Conservation (phyloP, 2,888 invertebrate species). For the Eupithecia abbreviata region DNA sequence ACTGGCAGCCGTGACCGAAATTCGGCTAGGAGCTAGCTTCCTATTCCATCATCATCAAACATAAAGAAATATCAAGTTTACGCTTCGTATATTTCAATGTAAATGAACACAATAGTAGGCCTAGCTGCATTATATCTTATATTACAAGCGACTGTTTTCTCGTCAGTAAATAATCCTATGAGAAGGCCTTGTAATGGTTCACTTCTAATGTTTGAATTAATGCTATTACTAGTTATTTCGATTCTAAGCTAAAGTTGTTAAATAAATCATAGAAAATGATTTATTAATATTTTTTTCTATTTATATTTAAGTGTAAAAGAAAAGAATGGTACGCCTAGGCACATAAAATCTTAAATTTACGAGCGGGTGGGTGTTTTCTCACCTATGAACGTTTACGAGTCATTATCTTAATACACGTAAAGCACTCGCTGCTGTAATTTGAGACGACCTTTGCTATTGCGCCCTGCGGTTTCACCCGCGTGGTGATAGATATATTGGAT, state of each 20-base stretch:
- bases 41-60: too few species aligned
- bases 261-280: neutral
- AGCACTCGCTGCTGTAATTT: neutral
- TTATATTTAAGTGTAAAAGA: neutral
- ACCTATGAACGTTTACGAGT: constrained; percentile 1
- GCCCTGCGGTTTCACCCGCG: too few species aligned
- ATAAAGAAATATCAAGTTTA: too few species aligned
- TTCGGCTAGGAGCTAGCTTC: too few species aligned
- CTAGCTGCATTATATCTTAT: neutral
- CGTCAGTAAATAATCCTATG: neutral
- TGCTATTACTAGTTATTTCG: neutral
- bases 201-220: neutral
- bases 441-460: neutral
- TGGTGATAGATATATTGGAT: too few species aligned
- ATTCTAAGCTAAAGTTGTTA: neutral
- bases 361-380: neutral
- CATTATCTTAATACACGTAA: neutral
- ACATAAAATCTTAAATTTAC: neutral
- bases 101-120: too few species aligned
- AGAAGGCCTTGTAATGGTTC: neutral
- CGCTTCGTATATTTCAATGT: too few species aligned
- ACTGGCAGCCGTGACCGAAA: too few species aligned
- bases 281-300: neutral
- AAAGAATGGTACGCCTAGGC: neutral
- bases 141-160: neutral